phyloP scores from a whole-genome alignment of 2,888 invertebrate genomes.

The Cosmia pyralina region DNA sequence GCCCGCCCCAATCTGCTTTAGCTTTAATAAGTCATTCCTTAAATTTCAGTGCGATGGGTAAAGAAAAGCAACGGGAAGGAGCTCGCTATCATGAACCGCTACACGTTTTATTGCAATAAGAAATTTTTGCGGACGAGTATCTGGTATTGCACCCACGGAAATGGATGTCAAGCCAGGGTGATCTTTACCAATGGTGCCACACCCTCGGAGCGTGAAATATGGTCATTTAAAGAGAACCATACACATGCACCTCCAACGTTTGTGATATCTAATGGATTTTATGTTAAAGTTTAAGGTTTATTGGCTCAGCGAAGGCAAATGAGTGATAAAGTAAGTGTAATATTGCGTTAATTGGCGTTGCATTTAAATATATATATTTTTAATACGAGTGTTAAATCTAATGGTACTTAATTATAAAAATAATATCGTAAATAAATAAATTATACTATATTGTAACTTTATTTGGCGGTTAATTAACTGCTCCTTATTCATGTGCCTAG shows the following conservation, averaged over 20 bases:
- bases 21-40: neutral
- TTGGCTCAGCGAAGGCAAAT: neutral
- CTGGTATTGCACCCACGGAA: conserved; percentile 33
- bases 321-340: neutral
- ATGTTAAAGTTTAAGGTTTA: neutral
- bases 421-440: neutral
- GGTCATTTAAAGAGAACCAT: conserved; percentile 10
- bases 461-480: neutral
- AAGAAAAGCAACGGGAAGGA: conserved; percentile 51
- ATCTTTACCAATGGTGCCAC: neutral
- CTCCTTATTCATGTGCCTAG: neutral
- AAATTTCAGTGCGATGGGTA: conserved; percentile 55
- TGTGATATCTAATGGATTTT: conserved; percentile 18
- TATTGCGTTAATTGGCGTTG: neutral
- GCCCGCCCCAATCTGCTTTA: neutral
- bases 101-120: conserved; percentile 50
- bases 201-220: neutral
- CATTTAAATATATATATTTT: neutral
- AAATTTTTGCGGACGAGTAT: neutral
- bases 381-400: neutral
- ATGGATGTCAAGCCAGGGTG: conserved; percentile 14
- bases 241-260: neutral
- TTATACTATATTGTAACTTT: neutral
- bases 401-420: neutral
- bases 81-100: conserved; percentile 50